phyloP scores from a whole-genome alignment of 2,888 invertebrate genomes.

The Diaperis boleti region DNA sequence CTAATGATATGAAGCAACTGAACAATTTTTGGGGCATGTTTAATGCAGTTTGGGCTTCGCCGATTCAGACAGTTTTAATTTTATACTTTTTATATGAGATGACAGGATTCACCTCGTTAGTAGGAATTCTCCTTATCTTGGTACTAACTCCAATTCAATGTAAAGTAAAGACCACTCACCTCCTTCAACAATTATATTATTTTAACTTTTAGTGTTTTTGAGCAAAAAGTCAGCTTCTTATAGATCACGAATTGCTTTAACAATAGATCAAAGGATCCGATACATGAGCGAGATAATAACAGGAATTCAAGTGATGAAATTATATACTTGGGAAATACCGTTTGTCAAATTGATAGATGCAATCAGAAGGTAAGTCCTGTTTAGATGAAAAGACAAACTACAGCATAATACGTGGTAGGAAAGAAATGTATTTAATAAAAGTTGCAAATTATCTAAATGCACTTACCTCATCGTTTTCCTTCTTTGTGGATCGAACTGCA shows the following conservation, averaged over 20 bases:
- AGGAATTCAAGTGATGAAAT: constrained; percentile 90
- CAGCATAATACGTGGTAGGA: constrained; percentile 65
- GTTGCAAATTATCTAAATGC: constrained; percentile 74
- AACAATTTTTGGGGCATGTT: constrained; percentile 74
- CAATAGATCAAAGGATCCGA: constrained; percentile 90
- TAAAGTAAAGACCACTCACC: no score
- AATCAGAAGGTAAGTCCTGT: constrained; percentile 76
- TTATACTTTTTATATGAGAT: constrained; percentile 74
- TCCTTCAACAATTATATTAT: no score
- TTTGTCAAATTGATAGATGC: constrained; percentile 80
- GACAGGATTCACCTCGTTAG: constrained; percentile 67
- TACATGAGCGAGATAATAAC: constrained; percentile 91
- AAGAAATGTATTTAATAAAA: constrained; percentile 76
- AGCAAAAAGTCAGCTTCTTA: constrained; percentile 80
- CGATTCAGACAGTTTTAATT: constrained; percentile 78
- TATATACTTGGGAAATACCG: constrained; percentile 92
- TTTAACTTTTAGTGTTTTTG: constrained; percentile 74
- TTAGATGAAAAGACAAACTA: no score
- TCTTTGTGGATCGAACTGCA: constrained; percentile 86
- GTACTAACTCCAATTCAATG: constrained; percentile 64
- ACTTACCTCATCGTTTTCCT: constrained; percentile 72
- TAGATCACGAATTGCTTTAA: constrained; percentile 81
- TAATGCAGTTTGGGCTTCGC: constrained; percentile 83
- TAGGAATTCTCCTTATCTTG: constrained; percentile 68
- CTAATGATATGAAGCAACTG: constrained; percentile 89